A percentile compares a stretch with the other conserved stretches of the same genome.
These are phyloP conservation scores for Staurois parvus DNA, from an alignment of 2,797 vertebrate species.

Conservation along the genomic window DNA sequence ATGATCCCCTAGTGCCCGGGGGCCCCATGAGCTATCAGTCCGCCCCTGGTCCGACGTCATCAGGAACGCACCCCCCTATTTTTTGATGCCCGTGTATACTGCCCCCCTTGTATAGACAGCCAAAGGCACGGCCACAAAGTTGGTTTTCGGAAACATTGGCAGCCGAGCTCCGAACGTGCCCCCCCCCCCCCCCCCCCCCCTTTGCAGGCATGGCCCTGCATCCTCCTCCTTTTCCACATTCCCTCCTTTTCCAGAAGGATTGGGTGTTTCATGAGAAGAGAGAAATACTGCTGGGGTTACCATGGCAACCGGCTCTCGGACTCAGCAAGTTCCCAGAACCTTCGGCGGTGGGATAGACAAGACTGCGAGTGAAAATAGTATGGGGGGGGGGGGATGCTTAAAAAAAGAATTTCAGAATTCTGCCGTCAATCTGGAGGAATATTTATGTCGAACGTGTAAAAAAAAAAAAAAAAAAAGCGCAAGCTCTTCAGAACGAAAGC, in stretches of 20 bases:
- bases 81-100: background rate
- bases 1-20: no score
- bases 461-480: no score
- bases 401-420: background rate
- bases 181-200: slow-evolving; percentile 2
- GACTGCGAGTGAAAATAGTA: slow-evolving; percentile 40
- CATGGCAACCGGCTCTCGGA: slow-evolving; percentile 53
- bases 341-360: slow-evolving; percentile 56
- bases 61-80: background rate
- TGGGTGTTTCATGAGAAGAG: slow-evolving; percentile 36
- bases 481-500: background rate
- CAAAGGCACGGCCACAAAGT: background rate
- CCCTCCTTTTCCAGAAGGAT: slow-evolving; percentile 49
- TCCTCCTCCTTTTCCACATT: slow-evolving; percentile 46
- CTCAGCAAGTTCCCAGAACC: slow-evolving; percentile 53
- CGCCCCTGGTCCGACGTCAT: no score
- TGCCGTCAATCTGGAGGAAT: background rate
- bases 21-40: no score
- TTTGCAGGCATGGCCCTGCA: background rate
- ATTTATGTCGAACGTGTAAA: background rate
- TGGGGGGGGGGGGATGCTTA: background rate
- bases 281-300: slow-evolving; percentile 42
- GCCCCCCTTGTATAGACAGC: no score
- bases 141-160: background rate
- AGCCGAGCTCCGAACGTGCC: background rate